phyloP scores from a whole-genome alignment of 1,140 invertebrate genomes.

The Papilio helenus region DNA sequence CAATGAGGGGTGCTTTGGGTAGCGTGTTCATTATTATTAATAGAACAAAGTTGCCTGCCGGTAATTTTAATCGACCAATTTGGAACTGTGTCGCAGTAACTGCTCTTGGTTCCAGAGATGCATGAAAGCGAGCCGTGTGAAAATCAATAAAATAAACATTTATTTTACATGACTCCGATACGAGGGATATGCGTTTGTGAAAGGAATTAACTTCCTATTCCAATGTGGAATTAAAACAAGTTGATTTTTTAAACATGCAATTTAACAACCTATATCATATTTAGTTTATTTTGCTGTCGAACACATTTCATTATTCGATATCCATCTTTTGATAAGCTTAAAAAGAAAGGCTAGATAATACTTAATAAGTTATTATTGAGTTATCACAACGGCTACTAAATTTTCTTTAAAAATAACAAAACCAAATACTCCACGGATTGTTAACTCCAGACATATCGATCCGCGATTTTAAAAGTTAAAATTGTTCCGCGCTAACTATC shows the following conservation, averaged over 20 bases:
- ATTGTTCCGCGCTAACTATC: constrained; percentile 46
- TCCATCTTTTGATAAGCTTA: too few species aligned
- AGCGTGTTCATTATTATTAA: constrained; percentile 74
- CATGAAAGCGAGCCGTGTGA: constrained; percentile 73
- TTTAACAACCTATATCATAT: too few species aligned
- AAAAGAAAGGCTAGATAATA: too few species aligned
- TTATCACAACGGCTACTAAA: neutral
- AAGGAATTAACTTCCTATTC: constrained; percentile 51
- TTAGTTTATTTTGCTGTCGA: neutral
- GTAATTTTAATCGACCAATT: constrained; percentile 61
- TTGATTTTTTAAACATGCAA: neutral
- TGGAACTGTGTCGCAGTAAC: constrained; percentile 66
- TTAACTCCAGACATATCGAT: constrained; percentile 34
- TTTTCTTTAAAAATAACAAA: constrained; percentile 21
- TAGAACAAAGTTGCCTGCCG: constrained; percentile 68
- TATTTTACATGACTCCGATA: constrained; percentile 59
- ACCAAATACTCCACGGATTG: constrained; percentile 4
- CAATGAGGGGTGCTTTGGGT: constrained; percentile 62
- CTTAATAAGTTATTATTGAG: too few species aligned
- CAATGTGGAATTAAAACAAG: neutral
- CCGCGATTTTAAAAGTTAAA: constrained; percentile 30
- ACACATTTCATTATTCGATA: too few species aligned
- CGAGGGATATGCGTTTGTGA: constrained; percentile 46
- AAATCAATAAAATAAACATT: constrained; percentile 82
- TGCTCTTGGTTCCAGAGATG: constrained; percentile 53